Evolutionary conservation across 2,888 invertebrate genomes (phyloP), one percentile per base, ranked within the genome.

Genomic region (Chymomyza amoena): DNA sequence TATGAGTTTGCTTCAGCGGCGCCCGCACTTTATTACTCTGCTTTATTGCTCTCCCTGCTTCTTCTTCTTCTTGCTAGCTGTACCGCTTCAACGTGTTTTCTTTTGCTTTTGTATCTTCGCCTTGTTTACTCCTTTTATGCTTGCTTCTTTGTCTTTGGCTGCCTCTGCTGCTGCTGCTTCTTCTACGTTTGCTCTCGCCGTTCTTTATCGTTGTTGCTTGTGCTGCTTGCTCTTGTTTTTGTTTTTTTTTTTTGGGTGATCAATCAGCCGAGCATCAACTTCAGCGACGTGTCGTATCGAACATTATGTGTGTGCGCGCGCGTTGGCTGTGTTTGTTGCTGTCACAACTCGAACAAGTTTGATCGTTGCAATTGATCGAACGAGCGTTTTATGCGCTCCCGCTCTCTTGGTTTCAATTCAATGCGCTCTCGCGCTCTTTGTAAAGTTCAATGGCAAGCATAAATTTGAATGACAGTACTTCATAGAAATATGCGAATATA

Each of bases 181-280:
- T 32, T 32, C 9, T 32, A 25, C 25, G 25, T 25, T 39, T 61
- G 39, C 61, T 61, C 61, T 59, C 13, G n/a, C 57, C 25, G 28
- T 13, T 54, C 54, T 54, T 54, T 54, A 18, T 18, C 54, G 20
- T 54, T n/a, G 15, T 16, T 6, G 25, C 25, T 36, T 36, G 7
- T 45, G 39, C 9, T 39, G 39, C 54, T 51, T 20, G 54, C 20
- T 54, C 20, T 54, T 18, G 20, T 54, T 54, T n/a, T 18, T 54
- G 18, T 64, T 68, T 71, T 73, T 85, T 84, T 67, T 66, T 64
- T 51, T 51, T n/a, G 20, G 54, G 16, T 54, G 54, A 54, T 54
- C 54, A 54, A 54, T 54, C 54, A 54, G 54, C 54, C 1, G 5
- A 54, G 54, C 54, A 20, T 54, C 39, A 45, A 45, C 39, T 36